phyloP scores from a whole-genome alignment of 2,113 vertebrate species.

The Plestiodon gilberti region DNA sequence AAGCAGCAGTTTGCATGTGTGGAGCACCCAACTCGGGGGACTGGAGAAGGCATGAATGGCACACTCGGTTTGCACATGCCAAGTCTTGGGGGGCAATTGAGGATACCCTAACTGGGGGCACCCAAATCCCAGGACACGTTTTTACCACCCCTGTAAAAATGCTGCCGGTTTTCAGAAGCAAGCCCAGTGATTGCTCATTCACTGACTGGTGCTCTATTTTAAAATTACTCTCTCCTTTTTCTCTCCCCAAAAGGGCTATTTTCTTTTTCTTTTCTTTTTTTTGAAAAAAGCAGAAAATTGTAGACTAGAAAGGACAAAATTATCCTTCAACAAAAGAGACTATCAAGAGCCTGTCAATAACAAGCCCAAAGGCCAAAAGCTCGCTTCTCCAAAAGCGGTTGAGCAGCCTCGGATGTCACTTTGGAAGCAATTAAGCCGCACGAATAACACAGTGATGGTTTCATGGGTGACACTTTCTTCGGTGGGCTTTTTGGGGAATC shows the following conservation, averaged over 20 bases:
- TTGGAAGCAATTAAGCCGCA: constrained; percentile 68
- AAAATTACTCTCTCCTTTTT: constrained; percentile 39
- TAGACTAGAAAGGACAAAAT: constrained; percentile 64
- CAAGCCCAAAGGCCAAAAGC: constrained; percentile 67
- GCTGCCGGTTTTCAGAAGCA: constrained; percentile 1
- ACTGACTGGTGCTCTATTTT: constrained; percentile 44
- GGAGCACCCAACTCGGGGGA: no score
- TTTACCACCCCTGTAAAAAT: background rate
- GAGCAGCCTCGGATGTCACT: constrained; percentile 34
- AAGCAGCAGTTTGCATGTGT: no score
- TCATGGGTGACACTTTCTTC: constrained; percentile 63
- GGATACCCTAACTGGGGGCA: no score
- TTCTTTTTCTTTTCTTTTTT: no score
- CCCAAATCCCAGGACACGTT: no score
- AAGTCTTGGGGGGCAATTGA: no score
- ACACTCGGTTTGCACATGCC: no score
- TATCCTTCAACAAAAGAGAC: constrained; percentile 66
- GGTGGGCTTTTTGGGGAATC: constrained; percentile 41
- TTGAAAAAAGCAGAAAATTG: constrained; percentile 51
- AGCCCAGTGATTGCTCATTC: constrained; percentile 45
- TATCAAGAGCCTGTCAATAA: constrained; percentile 71
- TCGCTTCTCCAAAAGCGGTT: constrained; percentile 56
- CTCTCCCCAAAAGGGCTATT: constrained; percentile 52
- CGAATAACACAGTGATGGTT: constrained; percentile 63
- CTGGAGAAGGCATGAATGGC: no score